A percentile compares a stretch with the other conserved stretches of the same genome.
Evolutionary conservation across 2,888 invertebrate species (phyloP).

Genomic region (Iphiclides podalirius): DNA sequence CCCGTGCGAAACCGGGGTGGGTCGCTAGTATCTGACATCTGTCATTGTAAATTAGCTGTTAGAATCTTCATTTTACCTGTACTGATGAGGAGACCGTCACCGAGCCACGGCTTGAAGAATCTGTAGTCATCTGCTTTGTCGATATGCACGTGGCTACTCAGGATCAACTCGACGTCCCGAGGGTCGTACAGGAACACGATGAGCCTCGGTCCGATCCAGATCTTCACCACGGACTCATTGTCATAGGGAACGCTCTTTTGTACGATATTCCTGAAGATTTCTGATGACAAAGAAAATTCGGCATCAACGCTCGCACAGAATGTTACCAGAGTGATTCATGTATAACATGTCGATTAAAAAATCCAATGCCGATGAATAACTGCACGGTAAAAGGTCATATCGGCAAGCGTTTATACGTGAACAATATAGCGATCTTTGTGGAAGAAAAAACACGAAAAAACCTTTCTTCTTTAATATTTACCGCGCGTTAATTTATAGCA

Average conservation of each 20-base stretch:
- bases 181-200: slow-evolving; percentile 87
- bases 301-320: no score
- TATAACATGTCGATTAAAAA: no score
- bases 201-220: slow-evolving; percentile 90
- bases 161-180: slow-evolving; percentile 87
- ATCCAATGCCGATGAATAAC: no score
- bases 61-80: slow-evolving; percentile 79
- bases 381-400: no score
- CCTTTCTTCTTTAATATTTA: no score
- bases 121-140: slow-evolving; percentile 89
- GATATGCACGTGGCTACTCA: slow-evolving; percentile 89
- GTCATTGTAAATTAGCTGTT: no score
- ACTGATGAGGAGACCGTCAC: slow-evolving; percentile 89
- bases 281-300: slow-evolving; percentile 53
- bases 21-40: no score
- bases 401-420: no score
- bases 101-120: slow-evolving; percentile 92
- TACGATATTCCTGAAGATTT: slow-evolving; percentile 84
- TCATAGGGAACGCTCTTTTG: slow-evolving; percentile 77
- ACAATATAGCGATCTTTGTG: no score
- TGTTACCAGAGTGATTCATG: no score
- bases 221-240: slow-evolving; percentile 76
- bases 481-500: not conserved
- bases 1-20: no score
- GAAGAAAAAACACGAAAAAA: no score